phyloP scores from a whole-genome alignment of 2,113 vertebrate species.

The Mustela lutreola region DNA sequence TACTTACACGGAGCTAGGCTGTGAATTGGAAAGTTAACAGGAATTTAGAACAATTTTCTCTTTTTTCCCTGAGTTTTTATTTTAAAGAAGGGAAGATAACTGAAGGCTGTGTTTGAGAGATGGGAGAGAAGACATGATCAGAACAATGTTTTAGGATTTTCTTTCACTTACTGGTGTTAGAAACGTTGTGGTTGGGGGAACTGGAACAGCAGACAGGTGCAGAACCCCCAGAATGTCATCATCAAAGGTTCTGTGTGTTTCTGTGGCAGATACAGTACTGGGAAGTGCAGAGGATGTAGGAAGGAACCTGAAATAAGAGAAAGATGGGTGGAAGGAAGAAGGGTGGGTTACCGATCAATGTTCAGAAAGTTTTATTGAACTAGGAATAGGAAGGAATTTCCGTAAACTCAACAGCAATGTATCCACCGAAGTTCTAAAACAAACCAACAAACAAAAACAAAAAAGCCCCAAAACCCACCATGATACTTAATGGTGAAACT shows the following conservation, averaged over 20 bases:
- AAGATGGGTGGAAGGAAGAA: neutral
- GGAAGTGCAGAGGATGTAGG: neutral
- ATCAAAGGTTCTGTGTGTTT: neutral
- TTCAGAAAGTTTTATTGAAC: neutral
- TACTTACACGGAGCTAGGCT: neutral
- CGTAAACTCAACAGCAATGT: neutral
- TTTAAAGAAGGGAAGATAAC: neutral
- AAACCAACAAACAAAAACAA: neutral
- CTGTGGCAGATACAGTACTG: neutral
- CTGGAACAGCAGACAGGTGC: neutral
- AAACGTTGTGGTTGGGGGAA: neutral
- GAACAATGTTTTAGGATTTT: conserved; percentile 4
- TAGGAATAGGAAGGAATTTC: conserved; percentile 7
- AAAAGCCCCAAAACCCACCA: too few relatives aligned
- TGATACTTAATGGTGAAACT: conserved; percentile 39
- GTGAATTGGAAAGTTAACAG: neutral
- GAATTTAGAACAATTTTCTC: neutral
- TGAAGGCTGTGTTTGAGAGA: neutral
- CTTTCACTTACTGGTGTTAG: neutral
- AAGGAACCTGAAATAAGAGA: conserved; percentile 8
- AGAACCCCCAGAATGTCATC: neutral
- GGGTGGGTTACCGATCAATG: neutral
- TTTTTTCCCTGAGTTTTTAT: neutral
- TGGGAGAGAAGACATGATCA: neutral
- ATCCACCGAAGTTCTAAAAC: neutral